Percentiles rank a stretch among this genome's conserved stretches.
These are phyloP conservation scores for Ceratitis capitata DNA, from an alignment of 1,140 invertebrate species.

Conservation along the genomic window DNA sequence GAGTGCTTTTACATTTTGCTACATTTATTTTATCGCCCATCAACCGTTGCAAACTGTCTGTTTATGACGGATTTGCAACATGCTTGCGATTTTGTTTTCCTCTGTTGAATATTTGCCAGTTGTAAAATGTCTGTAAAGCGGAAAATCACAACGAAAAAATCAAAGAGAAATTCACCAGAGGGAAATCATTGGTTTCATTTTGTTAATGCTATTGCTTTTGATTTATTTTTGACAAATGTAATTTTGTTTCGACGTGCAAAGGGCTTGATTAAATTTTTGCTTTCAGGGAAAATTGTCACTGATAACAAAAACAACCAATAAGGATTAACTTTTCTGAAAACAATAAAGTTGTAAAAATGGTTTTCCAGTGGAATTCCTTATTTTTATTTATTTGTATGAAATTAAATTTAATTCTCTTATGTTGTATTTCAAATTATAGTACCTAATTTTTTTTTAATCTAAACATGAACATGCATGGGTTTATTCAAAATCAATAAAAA, in stretches of 20 bases:
- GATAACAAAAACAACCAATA: too few species aligned
- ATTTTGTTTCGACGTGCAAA: not conserved
- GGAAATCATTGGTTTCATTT: not conserved
- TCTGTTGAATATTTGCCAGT: not conserved
- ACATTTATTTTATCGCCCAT: slow-evolving; percentile 16
- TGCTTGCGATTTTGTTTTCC: too few species aligned
- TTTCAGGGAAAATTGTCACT: not conserved
- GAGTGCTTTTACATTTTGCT: not conserved
- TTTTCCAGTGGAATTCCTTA: too few species aligned
- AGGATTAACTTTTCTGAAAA: too few species aligned
- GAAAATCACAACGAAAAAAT: not conserved
- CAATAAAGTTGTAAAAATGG: too few species aligned
- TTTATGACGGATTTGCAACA: not conserved
- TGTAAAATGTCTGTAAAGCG: not conserved
- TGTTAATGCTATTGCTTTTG: not conserved
- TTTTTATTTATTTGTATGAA: too few species aligned
- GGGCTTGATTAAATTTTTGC: not conserved
- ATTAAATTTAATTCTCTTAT: too few species aligned
- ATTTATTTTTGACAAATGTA: not conserved
- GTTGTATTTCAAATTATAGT: too few species aligned
- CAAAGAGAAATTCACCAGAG: not conserved
- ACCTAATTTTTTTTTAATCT: too few species aligned
- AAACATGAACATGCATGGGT: too few species aligned
- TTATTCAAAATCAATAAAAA: too few species aligned
- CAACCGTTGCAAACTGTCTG: not conserved